Evolutionary conservation across 2,888 invertebrate species (phyloP), one percentile per base, ranked within the genome.

Genomic region (Thyatira batis): DNA sequence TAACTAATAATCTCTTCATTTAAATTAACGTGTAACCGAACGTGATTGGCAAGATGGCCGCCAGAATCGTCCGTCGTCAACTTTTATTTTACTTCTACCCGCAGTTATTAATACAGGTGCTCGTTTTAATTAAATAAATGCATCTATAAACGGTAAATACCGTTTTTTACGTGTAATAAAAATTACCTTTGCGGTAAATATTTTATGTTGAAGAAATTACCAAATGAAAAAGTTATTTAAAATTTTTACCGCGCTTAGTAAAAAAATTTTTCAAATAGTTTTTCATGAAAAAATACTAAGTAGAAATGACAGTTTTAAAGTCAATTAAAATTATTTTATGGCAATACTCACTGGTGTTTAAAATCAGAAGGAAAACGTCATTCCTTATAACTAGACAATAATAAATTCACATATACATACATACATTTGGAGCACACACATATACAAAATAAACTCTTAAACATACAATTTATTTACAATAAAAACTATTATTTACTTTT

Each of bases 361-460:
- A 62, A 50, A 60, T 52, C 56, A 61, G 60, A 71, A 70, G 66
- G 67, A 67, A 55, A 65, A 72, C 63, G 48, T 44, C 50, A 48
- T 48, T 20, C 54, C 57, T 73, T 76, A 78, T 69, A 65, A 55
- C 78, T 80, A 82, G 68, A 78, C 76, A 81, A 76, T 81, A 75
- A 75, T 70, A 78, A 77, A 71, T 76, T 82, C 86, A 90, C 88
- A 88, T 87, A 84, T 87, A 90, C 86, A 90, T 87, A 88, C 87
- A 84, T 87, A 90, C 87, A 86, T 76, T 80, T 77, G 72, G 76
- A 79, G 78, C 85, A 87, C 90, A 85, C 89, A 89, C 88, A 89
- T 90, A 82, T 87, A 89, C 87, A 90, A 84, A 85, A 78, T 78
- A 67, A 77, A 73, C 48, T 67, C 69, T 71, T 77, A 72, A 67